phyloP scores from a whole-genome alignment of 2,888 invertebrate genomes.

The Dermolepida albohirtum region DNA sequence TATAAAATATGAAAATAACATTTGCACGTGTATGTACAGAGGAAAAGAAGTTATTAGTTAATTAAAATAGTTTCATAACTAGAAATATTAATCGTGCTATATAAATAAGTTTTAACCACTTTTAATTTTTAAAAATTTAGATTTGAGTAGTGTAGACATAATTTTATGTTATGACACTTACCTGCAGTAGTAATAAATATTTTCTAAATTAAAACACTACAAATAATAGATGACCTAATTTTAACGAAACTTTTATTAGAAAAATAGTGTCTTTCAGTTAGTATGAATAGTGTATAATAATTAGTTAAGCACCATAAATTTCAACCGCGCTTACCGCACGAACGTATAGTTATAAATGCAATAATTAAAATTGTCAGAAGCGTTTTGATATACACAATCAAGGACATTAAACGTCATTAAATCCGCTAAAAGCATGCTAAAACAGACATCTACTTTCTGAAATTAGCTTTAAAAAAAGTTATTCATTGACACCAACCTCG shows the following conservation, averaged over 20 bases:
- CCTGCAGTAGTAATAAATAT: constrained; percentile 5
- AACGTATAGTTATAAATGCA: constrained; percentile 13
- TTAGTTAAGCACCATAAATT: background rate
- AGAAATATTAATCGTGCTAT: too few relatives aligned
- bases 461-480: background rate
- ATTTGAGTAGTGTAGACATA: too few relatives aligned
- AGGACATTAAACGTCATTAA: constrained; percentile 27
- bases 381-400: constrained; percentile 23
- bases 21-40: background rate
- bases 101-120: too few relatives aligned
- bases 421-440: too few relatives aligned
- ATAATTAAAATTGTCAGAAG: constrained; percentile 22
- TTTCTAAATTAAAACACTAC: constrained; percentile 27
- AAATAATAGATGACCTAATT: constrained; percentile 25
- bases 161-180: constrained; percentile 8
- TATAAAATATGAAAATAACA: constrained; percentile 19
- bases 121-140: too few relatives aligned
- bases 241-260: constrained; percentile 20
- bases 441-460: background rate
- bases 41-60: constrained; percentile 6
- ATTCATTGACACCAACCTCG: background rate
- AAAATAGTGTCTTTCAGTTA: constrained; percentile 8
- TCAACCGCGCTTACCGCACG: background rate
- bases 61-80: background rate
- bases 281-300: background rate